These are phyloP conservation scores for Passer domesticus DNA, from an alignment of 2,113 vertebrate species.

Conservation along the genomic window DNA sequence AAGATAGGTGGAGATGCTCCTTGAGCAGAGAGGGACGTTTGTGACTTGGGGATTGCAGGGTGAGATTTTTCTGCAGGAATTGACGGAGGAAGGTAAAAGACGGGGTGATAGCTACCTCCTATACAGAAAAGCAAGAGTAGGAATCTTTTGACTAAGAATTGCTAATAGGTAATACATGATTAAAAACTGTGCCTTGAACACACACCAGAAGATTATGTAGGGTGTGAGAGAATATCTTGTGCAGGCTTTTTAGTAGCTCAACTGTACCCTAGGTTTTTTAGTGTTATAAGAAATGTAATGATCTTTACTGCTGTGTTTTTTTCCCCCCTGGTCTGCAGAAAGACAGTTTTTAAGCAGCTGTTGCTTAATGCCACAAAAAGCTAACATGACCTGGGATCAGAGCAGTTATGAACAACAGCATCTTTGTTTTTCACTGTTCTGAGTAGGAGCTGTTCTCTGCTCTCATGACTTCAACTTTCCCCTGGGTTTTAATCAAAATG, in stretches of 20 bases:
- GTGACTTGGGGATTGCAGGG: background rate
- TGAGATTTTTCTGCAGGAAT: slow-evolving; percentile 8
- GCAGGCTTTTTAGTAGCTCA: slow-evolving; percentile 34
- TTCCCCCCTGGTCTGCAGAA: background rate
- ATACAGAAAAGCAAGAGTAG: background rate
- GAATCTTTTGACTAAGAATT: background rate
- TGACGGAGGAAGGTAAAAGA: background rate
- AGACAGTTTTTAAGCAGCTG: slow-evolving; percentile 3
- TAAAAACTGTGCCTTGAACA: slow-evolving; percentile 32
- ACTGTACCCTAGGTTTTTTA: background rate
- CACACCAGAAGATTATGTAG: background rate
- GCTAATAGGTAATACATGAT: slow-evolving; percentile 22
- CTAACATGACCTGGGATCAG: slow-evolving; percentile 28
- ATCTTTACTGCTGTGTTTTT: slow-evolving; percentile 43
- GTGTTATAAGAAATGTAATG: slow-evolving; percentile 28
- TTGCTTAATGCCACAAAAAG: slow-evolving; percentile 26
- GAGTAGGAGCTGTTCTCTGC: background rate
- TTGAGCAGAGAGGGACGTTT: background rate
- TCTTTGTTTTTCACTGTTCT: slow-evolving; percentile 35
- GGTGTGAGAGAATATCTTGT: slow-evolving; percentile 16
- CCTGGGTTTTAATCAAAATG: slow-evolving; percentile 18
- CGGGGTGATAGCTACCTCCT: background rate
- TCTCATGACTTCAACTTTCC: background rate
- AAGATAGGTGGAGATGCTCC: background rate
- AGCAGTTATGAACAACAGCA: slow-evolving; percentile 5